Evolutionary conservation across 2,113 vertebrate genomes (phyloP).

Genomic region (Leptosomus discolor): DNA sequence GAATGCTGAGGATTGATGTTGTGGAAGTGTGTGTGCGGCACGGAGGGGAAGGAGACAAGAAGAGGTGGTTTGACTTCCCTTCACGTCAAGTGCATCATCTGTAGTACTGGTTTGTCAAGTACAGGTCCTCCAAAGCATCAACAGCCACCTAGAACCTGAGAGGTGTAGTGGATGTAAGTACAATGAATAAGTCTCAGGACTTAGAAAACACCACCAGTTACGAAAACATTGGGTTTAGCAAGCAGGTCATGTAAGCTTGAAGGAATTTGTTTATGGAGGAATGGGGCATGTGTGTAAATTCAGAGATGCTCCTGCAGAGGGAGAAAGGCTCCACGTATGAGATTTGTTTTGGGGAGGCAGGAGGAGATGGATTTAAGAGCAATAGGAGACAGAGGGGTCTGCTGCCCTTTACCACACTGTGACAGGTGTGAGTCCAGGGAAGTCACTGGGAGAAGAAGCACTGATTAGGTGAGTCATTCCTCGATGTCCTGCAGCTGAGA

Average conservation of each 20-base stretch:
- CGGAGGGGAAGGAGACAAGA: neutral
- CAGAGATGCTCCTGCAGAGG: neutral
- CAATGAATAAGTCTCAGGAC: neutral
- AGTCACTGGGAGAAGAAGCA: neutral
- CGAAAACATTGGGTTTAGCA: neutral
- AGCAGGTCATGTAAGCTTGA: neutral
- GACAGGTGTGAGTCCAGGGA: neutral
- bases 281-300: neutral
- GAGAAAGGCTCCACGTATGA: neutral
- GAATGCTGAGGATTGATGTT: neutral
- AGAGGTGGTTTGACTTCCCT: neutral
- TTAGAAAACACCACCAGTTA: neutral
- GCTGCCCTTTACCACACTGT: neutral
- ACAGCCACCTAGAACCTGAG: neutral
- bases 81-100: neutral
- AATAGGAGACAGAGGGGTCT: neutral
- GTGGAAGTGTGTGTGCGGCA: neutral
- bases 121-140: neutral
- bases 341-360: neutral
- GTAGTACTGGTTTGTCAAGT: neutral
- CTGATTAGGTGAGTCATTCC: neutral
- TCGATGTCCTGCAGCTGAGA: neutral
- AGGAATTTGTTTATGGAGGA: neutral
- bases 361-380: neutral
- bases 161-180: neutral